These are phyloP conservation scores for Triops longicaudatus DNA, from an alignment of 1,140 invertebrate species.

Conservation along the genomic window DNA sequence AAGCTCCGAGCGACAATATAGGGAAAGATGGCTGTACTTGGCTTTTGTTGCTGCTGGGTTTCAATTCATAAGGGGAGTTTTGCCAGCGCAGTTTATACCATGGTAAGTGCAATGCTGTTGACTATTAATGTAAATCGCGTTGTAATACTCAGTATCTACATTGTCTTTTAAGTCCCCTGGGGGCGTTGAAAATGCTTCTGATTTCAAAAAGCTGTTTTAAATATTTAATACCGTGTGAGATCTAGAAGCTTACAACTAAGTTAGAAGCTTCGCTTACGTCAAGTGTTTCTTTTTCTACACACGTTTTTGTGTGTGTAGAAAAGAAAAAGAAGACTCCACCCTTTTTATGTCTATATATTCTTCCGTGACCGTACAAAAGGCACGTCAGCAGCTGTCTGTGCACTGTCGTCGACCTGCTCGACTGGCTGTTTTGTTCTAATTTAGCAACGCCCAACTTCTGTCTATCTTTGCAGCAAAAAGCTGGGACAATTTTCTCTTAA, in stretches of 20 bases:
- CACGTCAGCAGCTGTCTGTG: too few species aligned
- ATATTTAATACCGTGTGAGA: too few species aligned
- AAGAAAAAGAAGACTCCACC: background rate
- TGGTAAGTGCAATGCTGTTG: constrained; percentile 49
- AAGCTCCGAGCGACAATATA: background rate
- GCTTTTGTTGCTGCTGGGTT: constrained; percentile 72
- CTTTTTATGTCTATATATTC: background rate
- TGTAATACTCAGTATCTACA: background rate
- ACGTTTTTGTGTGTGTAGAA: background rate
- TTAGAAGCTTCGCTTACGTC: too few species aligned
- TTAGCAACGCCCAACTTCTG: too few species aligned
- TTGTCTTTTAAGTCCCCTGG: background rate
- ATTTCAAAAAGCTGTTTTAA: too few species aligned
- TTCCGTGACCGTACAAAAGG: too few species aligned
- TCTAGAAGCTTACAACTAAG: too few species aligned
- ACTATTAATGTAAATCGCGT: background rate
- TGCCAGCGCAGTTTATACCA: constrained; percentile 61
- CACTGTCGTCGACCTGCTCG: too few species aligned
- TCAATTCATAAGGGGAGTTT: constrained; percentile 66
- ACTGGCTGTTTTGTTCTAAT: too few species aligned
- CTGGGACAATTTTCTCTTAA: too few species aligned
- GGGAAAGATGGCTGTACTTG: constrained; percentile 59
- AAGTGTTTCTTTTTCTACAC: background rate
- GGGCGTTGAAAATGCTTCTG: too few species aligned
- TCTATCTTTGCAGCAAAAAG: too few species aligned